Base-by-base conservation (phyloP, 1,140 invertebrate genomes). In the Musca vetustissima region DNA sequence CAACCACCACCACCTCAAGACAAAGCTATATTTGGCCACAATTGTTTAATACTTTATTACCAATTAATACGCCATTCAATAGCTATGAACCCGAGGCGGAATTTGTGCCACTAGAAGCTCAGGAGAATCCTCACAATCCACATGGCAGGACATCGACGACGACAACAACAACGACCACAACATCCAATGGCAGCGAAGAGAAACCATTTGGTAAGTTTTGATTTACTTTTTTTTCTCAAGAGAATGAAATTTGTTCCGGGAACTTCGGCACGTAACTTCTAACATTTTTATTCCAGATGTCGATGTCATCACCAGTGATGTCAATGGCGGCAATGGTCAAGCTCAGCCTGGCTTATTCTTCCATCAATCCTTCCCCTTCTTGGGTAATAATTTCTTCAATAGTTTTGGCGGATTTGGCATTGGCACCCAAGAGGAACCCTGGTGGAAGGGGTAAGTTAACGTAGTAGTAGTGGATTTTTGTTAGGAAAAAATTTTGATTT, bases 391-490 rank as follows among this genome's bases (percentile, higher is more conserved):
- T 61, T 79, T 80, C 69, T 77, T 81, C 32, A 81, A 79, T 19
- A 74, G 79, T 4, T 81, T 80, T 22, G 77, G 76, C 0, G 77
- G 79, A 24, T 80, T 80, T 13, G 79, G 77, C 7, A 47, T 21
- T 4, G 73, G 74, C 22, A 65, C 70, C 14, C 75, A 73, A 68
- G 73, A 76, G 24, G 78, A 83, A 67, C 84, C 82, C 69, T 85
- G 85, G 85, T 85, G 85, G 85, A 85, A 85, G 72, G 85, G 85
- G 85, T 85, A 73, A 85, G 84, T 73, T 14, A 28, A 28, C 8
- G 3, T 28, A 8, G 28, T 28, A 28, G 3, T 28, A 28, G 3
- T 28, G 28, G 28, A 28, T 4, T 8, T 28, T 28, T 28, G 8
- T 4, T 3, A 3, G 28, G 28, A 8, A 28, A 28, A 4, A 28